Percentiles rank a stretch among this genome's conserved stretches.
Conservation (phyloP, 2,888 invertebrate genomes). For the Thereva unica region DNA sequence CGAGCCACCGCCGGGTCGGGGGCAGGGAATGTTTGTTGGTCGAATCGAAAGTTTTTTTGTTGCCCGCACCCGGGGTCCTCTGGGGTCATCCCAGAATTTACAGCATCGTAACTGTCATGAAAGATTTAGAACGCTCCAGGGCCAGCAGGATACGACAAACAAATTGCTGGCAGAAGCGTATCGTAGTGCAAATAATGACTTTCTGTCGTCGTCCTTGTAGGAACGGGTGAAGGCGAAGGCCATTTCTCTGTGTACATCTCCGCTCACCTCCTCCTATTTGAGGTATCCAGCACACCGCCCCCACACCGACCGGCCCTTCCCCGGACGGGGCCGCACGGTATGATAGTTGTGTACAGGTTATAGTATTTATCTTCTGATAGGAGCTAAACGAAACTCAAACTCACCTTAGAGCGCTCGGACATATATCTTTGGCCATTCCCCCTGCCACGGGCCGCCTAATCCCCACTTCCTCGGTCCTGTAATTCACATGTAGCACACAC, state of each 20-base stretch:
- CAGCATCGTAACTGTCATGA: conserved; percentile 37
- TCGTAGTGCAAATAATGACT: conserved; percentile 36
- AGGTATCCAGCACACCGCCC: neutral
- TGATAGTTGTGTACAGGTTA: conserved; percentile 17
- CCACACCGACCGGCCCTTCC: conserved; percentile 10
- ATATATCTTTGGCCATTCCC: conserved; percentile 15
- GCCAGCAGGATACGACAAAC: conserved; percentile 32
- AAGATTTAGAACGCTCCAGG: conserved; percentile 34
- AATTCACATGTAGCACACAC: conserved; percentile 23
- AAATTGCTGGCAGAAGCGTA: conserved; percentile 30
- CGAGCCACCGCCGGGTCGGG: conserved; percentile 4
- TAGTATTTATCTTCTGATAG: conserved; percentile 32
- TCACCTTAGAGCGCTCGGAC: conserved; percentile 31
- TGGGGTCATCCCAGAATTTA: conserved; percentile 31
- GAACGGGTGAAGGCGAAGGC: neutral
- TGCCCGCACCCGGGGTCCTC: conserved; percentile 14
- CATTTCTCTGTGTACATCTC: neutral
- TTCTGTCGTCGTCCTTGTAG: conserved; percentile 33
- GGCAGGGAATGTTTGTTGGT: neutral
- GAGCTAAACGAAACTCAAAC: conserved; percentile 33
- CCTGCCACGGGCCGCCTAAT: neutral
- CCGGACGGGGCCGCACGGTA: conserved; percentile 3
- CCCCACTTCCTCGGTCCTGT: conserved; percentile 25
- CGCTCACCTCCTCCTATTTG: conserved; percentile 21
- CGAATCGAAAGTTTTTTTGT: conserved; percentile 22